Base-by-base conservation (phyloP, 64 coral and sea anemone genomes). In the Porites australiensis region DNA sequence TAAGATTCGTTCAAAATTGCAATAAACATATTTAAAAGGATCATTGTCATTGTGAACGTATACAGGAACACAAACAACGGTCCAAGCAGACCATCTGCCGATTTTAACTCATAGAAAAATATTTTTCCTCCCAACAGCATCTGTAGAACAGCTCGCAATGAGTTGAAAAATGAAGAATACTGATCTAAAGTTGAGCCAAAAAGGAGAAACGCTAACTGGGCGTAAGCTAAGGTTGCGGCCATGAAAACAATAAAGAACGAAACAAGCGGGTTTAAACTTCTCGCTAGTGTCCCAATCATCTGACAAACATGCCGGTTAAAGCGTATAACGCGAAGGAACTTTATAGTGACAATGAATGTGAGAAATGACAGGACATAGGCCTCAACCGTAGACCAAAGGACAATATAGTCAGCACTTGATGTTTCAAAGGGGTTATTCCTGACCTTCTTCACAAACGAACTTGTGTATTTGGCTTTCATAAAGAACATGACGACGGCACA, bases 301-400 rank as follows among this genome's bases (percentile, higher is more conserved):
- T 85, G 73, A 58, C 71, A 85, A 15, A 96, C 86, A 64, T 96
- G 90, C 15, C 71, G 87, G 62, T 89, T 93, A 46, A 93, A 96
- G 8, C 95, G 90, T 77, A 96, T 84, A 6, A 96, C 77, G 3
- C 77, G 59, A 63, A 96, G 78, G 4, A 92, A 83, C 53, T 93
- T 96, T 4, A 83, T 23, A 6, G 95, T 96, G 8, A 84, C 83
- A 5, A 93, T 81, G 9, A 93, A 96, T 14, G 93, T 92, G 8
- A 92, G 90, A 27, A 93, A 47, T 77, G 95, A 96, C 62, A 96
- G 14, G 37, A 93, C 86, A 9, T 84, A 85, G 46, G 76, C 89
- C 60, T 96, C 95, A 9, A 89, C 80, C 21, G 63, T 74, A 11
- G 73, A 82, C 95, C 95, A 96, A 1, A 82, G 64, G 8, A 96